A percentile compares a stretch with the other conserved stretches of the same genome.
phyloP scores from a whole-genome alignment of 1,140 invertebrate genomes.

The Limonius californicus region DNA sequence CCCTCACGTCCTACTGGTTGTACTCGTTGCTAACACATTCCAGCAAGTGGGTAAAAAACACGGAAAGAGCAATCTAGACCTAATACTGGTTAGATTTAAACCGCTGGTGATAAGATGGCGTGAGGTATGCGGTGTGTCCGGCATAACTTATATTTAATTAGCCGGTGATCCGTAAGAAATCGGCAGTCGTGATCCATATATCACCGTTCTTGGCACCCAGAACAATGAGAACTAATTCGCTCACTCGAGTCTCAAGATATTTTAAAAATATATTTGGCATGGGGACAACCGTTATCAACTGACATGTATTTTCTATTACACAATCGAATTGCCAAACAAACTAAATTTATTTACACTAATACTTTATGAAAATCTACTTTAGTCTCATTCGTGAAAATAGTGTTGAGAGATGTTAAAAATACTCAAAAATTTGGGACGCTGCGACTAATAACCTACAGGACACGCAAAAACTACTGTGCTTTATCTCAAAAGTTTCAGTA shows the following conservation, averaged over 20 bases:
- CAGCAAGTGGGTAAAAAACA: background rate
- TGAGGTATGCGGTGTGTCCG: constrained; percentile 29
- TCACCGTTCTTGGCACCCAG: constrained; percentile 21
- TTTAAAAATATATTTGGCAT: constrained; percentile 13
- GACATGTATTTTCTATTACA: background rate
- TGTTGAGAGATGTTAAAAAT: too few relatives aligned
- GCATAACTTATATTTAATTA: constrained; percentile 37
- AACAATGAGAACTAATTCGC: constrained; percentile 10
- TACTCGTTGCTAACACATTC: background rate
- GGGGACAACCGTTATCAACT: background rate
- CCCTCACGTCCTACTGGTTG: constrained; percentile 9
- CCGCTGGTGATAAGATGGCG: constrained; percentile 26
- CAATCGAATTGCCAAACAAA: background rate
- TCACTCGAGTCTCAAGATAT: background rate
- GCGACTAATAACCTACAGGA: too few relatives aligned
- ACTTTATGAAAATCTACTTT: too few relatives aligned
- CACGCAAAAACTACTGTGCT: too few relatives aligned
- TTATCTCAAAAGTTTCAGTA: too few relatives aligned
- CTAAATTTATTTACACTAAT: too few relatives aligned
- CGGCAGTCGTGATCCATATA: constrained; percentile 29
- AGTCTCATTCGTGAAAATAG: too few relatives aligned
- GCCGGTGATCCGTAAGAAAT: constrained; percentile 33
- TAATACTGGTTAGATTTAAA: background rate
- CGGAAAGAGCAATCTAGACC: background rate
- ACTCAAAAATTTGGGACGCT: too few relatives aligned